Base-by-base conservation (phyloP, 2,888 invertebrate species). In the Habrosyne pyritoides region DNA sequence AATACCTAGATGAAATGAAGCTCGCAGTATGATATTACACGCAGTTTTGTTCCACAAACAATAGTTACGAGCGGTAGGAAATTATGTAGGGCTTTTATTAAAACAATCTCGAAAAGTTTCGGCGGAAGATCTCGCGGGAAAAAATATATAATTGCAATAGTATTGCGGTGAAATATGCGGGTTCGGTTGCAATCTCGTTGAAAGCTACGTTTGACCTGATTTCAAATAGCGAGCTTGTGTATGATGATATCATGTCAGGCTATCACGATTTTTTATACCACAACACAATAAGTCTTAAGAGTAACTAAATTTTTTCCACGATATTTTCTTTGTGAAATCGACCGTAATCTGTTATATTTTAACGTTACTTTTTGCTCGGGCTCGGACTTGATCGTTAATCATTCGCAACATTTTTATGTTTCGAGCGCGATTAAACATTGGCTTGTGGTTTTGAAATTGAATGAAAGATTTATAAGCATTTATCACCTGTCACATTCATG, bases 141-240 rank as follows among this genome's bases (percentile, higher is more conserved):
- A 55, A 47, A 46, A 22, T 47, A 60, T 55, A 60, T 57, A 26
- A 46, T 46, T 54, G 53, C 55, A 53, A 42, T 36, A 36, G 36
- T 61, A 57, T 66, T 67, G 57, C 61, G 59, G 59, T 53, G 48
- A 69, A 67, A 69, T 66, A 67, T 61, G 61, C 56, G 63, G 68
- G 73, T 74, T 79, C 77, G 73, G 73, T 77, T 84, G 74, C 77
- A 81, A 79, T 81, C 74, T 77, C 74, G 59, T 75, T 75, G 73
- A 82, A 76, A 84, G 76, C 78, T 65, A 67, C 70, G 70, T 79
- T 76, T 81, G 79, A 79, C 82, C 81, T 75, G 76, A 75, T 80
- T 84, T 75, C 62, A 62, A 52, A 47, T 57, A 51, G 28, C 48
- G 21, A 18, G 47, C 33, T 26, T 30, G 26, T 47, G 18, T 55